Percentiles rank a stretch among this genome's conserved stretches.
Evolutionary conservation across 2,797 vertebrate species (phyloP).

Genomic region (Hapalemur alaotrensis): DNA sequence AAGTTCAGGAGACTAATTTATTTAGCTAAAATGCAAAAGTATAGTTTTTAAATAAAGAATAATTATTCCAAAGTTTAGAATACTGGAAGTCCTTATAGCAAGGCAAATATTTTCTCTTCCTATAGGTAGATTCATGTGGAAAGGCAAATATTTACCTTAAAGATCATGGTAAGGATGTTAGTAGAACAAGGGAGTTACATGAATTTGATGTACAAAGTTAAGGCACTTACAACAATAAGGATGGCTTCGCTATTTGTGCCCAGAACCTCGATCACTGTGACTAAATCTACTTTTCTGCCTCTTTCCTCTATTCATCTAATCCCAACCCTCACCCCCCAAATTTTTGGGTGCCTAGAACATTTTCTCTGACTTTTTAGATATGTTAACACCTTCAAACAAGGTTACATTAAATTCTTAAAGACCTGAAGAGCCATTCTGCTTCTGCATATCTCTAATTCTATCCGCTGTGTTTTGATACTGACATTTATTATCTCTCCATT

Average conservation of each 20-base stretch:
- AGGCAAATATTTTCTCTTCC: background rate
- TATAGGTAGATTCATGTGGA: background rate
- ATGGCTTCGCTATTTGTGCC: background rate
- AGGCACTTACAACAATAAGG: background rate
- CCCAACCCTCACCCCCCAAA: background rate
- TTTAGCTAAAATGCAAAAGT: background rate
- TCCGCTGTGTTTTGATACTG: background rate
- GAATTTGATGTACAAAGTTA: background rate
- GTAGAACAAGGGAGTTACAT: background rate
- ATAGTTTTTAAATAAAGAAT: conserved; percentile 6
- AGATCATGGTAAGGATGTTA: background rate
- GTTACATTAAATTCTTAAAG: background rate
- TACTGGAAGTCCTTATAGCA: background rate
- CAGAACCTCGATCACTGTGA: background rate
- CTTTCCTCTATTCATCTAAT: background rate
- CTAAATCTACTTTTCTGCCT: background rate
- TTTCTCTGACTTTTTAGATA: background rate
- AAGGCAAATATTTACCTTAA: background rate
- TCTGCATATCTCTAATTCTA: background rate
- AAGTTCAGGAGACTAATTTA: background rate
- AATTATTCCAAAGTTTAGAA: background rate
- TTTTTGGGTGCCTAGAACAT: background rate
- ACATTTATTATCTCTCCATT: background rate
- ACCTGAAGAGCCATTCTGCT: background rate
- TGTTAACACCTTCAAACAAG: background rate